phyloP scores from a whole-genome alignment of 1,140 invertebrate species.

The Papilio glaucus region DNA sequence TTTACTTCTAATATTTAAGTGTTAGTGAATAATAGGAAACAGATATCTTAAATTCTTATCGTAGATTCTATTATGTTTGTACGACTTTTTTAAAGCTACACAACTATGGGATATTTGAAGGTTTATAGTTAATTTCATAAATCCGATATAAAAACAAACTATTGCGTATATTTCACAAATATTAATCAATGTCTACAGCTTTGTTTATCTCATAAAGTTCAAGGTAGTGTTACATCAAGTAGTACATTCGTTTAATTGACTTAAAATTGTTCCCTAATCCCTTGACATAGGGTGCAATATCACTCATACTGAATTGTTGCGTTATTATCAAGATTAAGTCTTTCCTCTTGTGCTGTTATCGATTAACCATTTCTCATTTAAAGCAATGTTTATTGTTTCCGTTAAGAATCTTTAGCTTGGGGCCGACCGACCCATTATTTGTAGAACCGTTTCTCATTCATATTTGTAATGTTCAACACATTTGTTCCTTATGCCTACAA shows the following conservation, averaged over 20 bases:
- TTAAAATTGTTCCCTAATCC: not conserved
- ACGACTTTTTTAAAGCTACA: no score
- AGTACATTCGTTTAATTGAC: not conserved
- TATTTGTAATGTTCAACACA: constrained; percentile 3
- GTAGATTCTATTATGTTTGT: no score
- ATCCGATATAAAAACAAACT: no score
- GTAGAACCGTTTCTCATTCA: not conserved
- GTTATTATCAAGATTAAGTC: constrained; percentile 35
- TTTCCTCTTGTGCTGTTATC: constrained; percentile 29
- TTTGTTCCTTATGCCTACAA: not conserved
- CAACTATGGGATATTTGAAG: no score
- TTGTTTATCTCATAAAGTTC: not conserved
- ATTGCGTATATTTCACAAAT: not conserved
- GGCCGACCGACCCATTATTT: not conserved
- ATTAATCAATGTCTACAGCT: not conserved
- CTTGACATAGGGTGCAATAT: constrained; percentile 13
- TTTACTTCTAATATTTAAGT: no score
- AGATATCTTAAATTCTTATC: no score
- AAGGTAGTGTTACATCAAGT: not conserved
- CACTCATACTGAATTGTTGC: not conserved
- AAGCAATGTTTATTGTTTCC: constrained; percentile 38
- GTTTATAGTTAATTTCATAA: no score
- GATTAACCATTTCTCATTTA: constrained; percentile 32
- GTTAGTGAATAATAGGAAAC: no score
- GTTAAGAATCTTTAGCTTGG: constrained; percentile 32